phyloP scores from a whole-genome alignment of 2,888 invertebrate genomes.

The Drymonia ruficornis region DNA sequence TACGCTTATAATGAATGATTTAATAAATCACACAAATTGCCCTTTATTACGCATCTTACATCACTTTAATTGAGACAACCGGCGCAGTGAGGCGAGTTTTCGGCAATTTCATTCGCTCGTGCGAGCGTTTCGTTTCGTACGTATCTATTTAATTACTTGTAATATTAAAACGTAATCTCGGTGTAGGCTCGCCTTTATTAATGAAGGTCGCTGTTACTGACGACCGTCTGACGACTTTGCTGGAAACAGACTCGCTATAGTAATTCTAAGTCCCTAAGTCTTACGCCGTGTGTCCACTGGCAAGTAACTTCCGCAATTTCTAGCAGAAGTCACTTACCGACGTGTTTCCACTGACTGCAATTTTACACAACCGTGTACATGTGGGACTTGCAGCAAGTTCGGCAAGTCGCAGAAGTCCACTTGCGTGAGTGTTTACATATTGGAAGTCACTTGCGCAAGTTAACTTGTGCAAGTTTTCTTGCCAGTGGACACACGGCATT shows the following conservation, averaged over 20 bases:
- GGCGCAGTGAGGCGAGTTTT: conserved; percentile 54
- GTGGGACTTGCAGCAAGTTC: too few species aligned
- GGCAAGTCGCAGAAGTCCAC: too few species aligned
- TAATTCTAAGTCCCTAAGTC: too few species aligned
- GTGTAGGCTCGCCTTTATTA: background rate
- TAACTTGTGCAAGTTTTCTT: too few species aligned
- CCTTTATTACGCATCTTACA: conserved; percentile 79
- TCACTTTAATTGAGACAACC: conserved; percentile 77
- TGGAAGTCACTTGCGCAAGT: too few species aligned
- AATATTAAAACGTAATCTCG: conserved; percentile 18
- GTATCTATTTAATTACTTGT: conserved; percentile 28
- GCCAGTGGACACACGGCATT: too few species aligned
- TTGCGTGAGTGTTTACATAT: too few species aligned
- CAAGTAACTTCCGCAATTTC: too few species aligned
- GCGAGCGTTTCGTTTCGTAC: conserved; percentile 26
- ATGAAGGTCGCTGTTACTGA: background rate
- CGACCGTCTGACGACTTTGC: conserved; percentile 5
- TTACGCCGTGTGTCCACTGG: too few species aligned
- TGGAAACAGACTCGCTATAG: background rate
- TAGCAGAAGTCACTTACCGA: too few species aligned
- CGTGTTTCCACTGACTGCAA: too few species aligned
- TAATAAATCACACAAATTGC: conserved; percentile 77
- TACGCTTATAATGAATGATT: conserved; percentile 70
- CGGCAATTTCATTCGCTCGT: conserved; percentile 47
- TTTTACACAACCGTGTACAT: too few species aligned